phyloP scores from a whole-genome alignment of 2,888 invertebrate species.

The Orthonevra nobilis region DNA sequence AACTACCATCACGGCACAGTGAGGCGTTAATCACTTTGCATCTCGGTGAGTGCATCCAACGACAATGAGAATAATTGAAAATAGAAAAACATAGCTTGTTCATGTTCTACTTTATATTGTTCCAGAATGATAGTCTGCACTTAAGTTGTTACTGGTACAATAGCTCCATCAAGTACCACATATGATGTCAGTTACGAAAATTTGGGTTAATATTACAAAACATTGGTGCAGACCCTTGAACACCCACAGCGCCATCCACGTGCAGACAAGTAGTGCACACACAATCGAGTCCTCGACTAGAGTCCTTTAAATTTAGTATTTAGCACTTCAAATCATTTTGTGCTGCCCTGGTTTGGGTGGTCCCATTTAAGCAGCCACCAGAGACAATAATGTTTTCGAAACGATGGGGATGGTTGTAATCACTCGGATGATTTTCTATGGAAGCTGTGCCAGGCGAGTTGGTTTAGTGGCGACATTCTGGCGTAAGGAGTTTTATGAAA shows the following conservation, averaged over 20 bases:
- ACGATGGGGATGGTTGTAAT: slow-evolving; percentile 11
- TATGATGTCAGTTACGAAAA: slow-evolving; percentile 46
- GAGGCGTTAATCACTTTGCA: slow-evolving; percentile 6
- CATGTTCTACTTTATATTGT: slow-evolving; percentile 26
- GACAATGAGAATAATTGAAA: background rate
- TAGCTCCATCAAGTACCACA: slow-evolving; percentile 37
- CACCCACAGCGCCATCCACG: slow-evolving; percentile 5
- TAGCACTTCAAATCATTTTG: slow-evolving; percentile 4
- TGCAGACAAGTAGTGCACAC: slow-evolving; percentile 20
- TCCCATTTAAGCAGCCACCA: slow-evolving; percentile 10
- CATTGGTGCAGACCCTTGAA: slow-evolving; percentile 32
- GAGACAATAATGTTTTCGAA: slow-evolving; percentile 31
- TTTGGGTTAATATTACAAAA: slow-evolving; percentile 62
- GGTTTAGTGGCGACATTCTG: slow-evolving; percentile 38
- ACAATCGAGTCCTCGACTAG: slow-evolving; percentile 11
- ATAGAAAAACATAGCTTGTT: slow-evolving; percentile 4
- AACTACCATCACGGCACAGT: background rate
- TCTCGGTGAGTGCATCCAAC: background rate
- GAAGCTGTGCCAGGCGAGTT: background rate
- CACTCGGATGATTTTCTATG: slow-evolving; percentile 4
- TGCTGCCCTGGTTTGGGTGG: slow-evolving; percentile 13
- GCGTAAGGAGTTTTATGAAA: too few relatives aligned
- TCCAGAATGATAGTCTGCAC: slow-evolving; percentile 23
- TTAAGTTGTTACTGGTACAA: slow-evolving; percentile 16
- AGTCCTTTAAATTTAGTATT: slow-evolving; percentile 20